Base-by-base conservation (phyloP, 2,113 vertebrate species). In the Dendropsophus ebraccatus region DNA sequence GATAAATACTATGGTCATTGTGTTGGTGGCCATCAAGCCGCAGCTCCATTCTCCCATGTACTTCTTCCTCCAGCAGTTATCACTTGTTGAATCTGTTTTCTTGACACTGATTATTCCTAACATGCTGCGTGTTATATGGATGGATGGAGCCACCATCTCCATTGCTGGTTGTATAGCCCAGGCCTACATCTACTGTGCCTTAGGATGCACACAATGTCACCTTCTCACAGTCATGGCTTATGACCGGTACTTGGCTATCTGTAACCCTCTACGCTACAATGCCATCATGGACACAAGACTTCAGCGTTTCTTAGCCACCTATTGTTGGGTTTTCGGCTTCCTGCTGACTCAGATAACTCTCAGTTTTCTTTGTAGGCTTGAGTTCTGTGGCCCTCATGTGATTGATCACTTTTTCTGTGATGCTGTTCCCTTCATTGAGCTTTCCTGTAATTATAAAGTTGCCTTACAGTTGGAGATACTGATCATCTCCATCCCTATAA, bases 401-500 rank as follows among this genome's bases (percentile, higher is more conserved):
- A 82, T 82, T 9, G 10, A 90, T 49, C 74, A 50, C n/a, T n/a
- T n/a, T n/a, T n/a, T n/a, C n/a, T n/a, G n/a, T n/a, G n/a, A n/a
- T n/a, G n/a, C n/a, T n/a, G n/a, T n/a, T n/a, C n/a, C n/a, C n/a
- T n/a, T n/a, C n/a, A n/a, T 62, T 69, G 88, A 88, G 23, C 58
- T 85, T 75, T 74, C 87, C 30, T 88, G 89, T n/a, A n/a, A n/a
- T 75, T 83, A 75, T 32, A 88, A 21, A 79, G 37, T 10, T 0
- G 49, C 10, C 65, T 80, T 62, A 74, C 50, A 21, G 19, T 52
- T 88, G 19, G 81, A 82, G 37, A 49, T 82, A 23, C 19, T 81
- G 21, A 41, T 81, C 23, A 10, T 81, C n/a, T 45, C 79, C 30
- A 4, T 67, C 23, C 79, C 79, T 23, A 49, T 67, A 4, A 45